These are phyloP conservation scores for Amblyjoppa fuscipennis DNA, from an alignment of 2,888 invertebrate species.

Conservation along the genomic window DNA sequence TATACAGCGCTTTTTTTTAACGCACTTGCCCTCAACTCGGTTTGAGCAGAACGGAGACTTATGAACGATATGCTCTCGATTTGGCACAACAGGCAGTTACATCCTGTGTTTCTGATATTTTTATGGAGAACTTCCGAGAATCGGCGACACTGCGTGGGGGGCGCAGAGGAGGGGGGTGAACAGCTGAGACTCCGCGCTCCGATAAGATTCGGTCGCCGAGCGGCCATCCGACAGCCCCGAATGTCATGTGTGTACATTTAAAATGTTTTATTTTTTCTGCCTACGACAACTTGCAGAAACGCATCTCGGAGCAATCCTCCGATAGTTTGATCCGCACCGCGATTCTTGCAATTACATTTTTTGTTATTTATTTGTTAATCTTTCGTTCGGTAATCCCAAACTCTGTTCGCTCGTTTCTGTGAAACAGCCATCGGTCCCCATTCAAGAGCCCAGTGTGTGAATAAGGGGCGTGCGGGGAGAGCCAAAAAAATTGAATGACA, in stretches of 20 bases:
- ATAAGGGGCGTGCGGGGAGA: slow-evolving; percentile 3
- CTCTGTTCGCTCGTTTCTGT: slow-evolving; percentile 7
- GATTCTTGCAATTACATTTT: background rate
- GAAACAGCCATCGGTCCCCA: background rate
- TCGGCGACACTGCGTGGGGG: slow-evolving; percentile 74
- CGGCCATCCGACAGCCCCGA: slow-evolving; percentile 61
- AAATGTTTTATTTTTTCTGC: background rate
- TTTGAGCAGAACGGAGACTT: slow-evolving; percentile 18
- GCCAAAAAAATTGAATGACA: slow-evolving; percentile 17
- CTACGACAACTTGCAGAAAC: background rate
- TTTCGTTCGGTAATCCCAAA: background rate
- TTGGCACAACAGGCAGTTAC: slow-evolving; percentile 60
- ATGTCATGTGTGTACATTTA: slow-evolving; percentile 9
- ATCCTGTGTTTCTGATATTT: slow-evolving; percentile 74
- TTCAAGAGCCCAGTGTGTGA: slow-evolving; percentile 14
- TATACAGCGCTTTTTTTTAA: background rate
- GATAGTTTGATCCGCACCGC: background rate
- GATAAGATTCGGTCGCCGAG: slow-evolving; percentile 75
- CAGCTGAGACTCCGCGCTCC: slow-evolving; percentile 76
- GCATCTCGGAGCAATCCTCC: background rate
- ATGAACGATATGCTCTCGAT: slow-evolving; percentile 32
- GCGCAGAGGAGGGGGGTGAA: slow-evolving; percentile 69
- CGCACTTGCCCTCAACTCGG: background rate
- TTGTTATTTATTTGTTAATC: background rate
- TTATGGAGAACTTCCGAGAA: slow-evolving; percentile 81